Evolutionary conservation across 1,140 invertebrate species (phyloP).

Genomic region (Metaphire vulgaris): DNA sequence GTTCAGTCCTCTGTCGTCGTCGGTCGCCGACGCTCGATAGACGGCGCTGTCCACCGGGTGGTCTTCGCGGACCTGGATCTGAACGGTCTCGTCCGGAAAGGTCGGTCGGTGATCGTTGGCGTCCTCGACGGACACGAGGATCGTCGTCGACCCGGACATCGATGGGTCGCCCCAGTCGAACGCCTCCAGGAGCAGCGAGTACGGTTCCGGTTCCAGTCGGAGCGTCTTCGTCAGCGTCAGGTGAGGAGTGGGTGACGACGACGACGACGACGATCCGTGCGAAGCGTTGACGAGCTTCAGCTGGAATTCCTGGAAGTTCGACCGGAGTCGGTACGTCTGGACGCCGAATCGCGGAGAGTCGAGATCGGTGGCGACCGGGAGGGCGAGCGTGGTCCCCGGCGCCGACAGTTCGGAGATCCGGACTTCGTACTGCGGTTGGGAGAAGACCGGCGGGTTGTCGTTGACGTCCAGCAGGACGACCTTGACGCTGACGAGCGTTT

Average conservation of each 20-base stretch:
- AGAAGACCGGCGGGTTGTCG: constrained; percentile 12
- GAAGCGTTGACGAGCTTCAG: neutral
- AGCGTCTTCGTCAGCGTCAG: neutral
- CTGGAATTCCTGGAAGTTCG: constrained; percentile 6
- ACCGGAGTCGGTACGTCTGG: neutral
- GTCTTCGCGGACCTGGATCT: constrained; percentile 66
- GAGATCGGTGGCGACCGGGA: constrained; percentile 20
- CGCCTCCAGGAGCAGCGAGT: constrained; percentile 4
- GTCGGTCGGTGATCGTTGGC: constrained; percentile 71
- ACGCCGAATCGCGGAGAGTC: constrained; percentile 10
- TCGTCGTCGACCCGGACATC: constrained; percentile 60
- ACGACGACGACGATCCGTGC: neutral
- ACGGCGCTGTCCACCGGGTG: constrained; percentile 43
- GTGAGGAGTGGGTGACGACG: neutral
- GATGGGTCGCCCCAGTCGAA: constrained; percentile 11
- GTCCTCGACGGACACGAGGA: constrained; percentile 63
- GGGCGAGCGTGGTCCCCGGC: neutral
- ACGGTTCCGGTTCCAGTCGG: neutral
- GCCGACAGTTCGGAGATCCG: neutral
- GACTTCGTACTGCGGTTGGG: constrained; percentile 1
- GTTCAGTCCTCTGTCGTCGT: constrained; percentile 66
- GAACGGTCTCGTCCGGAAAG: constrained; percentile 70
- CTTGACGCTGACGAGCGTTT: constrained; percentile 12
- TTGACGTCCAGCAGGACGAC: constrained; percentile 16
- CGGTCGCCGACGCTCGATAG: constrained; percentile 59